A percentile compares a stretch with the other conserved stretches of the same genome.
Evolutionary conservation across 2,113 vertebrate species (phyloP).

Genomic region (Gavialis gangeticus): DNA sequence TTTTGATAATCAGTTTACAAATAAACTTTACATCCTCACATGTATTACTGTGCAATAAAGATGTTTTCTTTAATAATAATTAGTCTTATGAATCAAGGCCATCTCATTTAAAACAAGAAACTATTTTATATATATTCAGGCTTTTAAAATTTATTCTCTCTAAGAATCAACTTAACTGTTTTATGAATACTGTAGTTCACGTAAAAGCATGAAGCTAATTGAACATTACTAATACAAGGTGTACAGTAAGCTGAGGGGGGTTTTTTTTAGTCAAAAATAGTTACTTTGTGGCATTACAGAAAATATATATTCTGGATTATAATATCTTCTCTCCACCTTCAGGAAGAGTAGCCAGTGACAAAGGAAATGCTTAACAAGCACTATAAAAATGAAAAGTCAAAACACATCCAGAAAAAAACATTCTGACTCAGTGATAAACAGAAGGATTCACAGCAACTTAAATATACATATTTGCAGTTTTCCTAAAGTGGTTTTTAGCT

Average conservation of each 20-base stretch:
- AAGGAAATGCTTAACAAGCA: not conserved
- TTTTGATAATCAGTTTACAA: not conserved
- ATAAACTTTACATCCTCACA: not conserved
- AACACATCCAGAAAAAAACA: not conserved
- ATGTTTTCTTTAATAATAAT: not conserved
- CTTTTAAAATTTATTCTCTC: not conserved
- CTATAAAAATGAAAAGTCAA: not conserved
- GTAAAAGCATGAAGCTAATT: not conserved
- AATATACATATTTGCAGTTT: not conserved
- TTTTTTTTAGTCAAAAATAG: not conserved
- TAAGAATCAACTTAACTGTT: not conserved
- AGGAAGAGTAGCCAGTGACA: not conserved
- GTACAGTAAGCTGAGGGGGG: not conserved
- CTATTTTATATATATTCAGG: not conserved
- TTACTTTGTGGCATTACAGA: not conserved
- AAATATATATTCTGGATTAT: rapidly evolving
- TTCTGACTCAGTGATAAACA: not conserved
- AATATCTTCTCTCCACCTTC: not conserved
- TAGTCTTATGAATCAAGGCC: not conserved
- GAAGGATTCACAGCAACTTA: not conserved
- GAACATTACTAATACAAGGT: not conserved
- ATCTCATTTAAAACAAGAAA: no score
- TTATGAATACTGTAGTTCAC: not conserved
- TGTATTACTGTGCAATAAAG: not conserved
- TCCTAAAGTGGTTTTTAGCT: not conserved